Evolutionary conservation across 2,888 invertebrate genomes (phyloP), one percentile per base, ranked within the genome.

Genomic region (Empis stercorea): DNA sequence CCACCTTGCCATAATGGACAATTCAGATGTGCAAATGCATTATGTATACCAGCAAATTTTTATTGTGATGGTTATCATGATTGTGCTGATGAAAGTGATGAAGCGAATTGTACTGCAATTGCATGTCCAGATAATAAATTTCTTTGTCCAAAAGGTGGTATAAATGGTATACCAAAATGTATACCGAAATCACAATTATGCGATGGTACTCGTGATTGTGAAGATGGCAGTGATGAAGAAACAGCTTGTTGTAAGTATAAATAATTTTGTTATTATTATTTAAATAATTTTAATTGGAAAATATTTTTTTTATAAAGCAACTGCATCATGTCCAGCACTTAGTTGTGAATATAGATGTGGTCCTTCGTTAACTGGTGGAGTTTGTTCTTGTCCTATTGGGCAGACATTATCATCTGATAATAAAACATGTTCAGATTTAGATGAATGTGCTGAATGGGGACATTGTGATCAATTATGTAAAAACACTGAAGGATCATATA

Each of bases 381-480:
- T 81, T 44, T 99, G 97, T 70, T 84, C 81, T 50, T 99, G 97
- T 71, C 82, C 83, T 0, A 76, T 81, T 20, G 96, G 96, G 0
- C 83, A 86, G 60, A 76, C 81, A 57, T 75, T 96, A n/a, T 79
- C 86, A 1, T 70, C 82, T 6, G 86, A 89, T 64, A 88, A 89
- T 62, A 76, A 83, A 56, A 86, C 87, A 4, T 97, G 97, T 66
- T 76, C 80, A 34, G 97, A 99, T 73, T 78, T 87, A 56, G 83
- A 97, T 71, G 96, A 97, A 69, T 92, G 92, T 68, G 67, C 74
- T 41, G 88, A 89, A 69, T 92, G 91, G 91, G 91, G 91, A 37
- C 87, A 79, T 68, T 99, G 97, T 68, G 94, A 96, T 63, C 99
- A 99, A 68, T 74, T 85, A 30, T 99, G 99, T 66, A 78, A 80